Percentiles rank a stretch among this genome's conserved stretches.
These are phyloP conservation scores for Meda fulgida DNA, from an alignment of 2,797 vertebrate genomes.

Conservation along the genomic window DNA sequence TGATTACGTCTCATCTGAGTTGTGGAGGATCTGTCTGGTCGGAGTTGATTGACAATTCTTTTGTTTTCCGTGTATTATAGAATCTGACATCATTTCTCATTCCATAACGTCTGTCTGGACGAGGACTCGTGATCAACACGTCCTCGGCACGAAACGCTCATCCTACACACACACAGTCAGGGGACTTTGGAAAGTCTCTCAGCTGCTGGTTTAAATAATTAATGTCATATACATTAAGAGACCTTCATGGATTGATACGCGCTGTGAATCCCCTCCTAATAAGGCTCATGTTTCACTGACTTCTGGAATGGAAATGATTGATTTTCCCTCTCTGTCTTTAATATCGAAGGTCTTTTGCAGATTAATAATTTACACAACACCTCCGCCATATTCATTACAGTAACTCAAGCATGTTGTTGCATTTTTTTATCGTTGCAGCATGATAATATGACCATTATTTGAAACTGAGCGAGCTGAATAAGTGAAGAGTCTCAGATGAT, in stretches of 20 bases:
- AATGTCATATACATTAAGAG: constrained; percentile 81
- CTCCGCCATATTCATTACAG: constrained; percentile 74
- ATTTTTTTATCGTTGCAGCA: constrained; percentile 58
- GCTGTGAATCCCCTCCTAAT: constrained; percentile 61
- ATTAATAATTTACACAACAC: constrained; percentile 81
- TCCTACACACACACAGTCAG: constrained; percentile 14
- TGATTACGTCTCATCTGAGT: constrained; percentile 64
- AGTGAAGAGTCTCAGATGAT: constrained; percentile 55
- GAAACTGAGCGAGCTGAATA: constrained; percentile 54
- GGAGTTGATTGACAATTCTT: constrained; percentile 78
- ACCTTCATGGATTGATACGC: constrained; percentile 69
- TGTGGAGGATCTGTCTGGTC: constrained; percentile 65
- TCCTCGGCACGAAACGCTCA: neutral
- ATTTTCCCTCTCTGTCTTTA: constrained; percentile 69
- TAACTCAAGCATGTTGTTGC: constrained; percentile 57
- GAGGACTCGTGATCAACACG: constrained; percentile 1
- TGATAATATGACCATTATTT: constrained; percentile 55
- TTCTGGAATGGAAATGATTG: constrained; percentile 64
- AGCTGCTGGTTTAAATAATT: constrained; percentile 72
- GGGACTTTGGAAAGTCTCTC: constrained; percentile 48
- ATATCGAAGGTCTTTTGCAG: constrained; percentile 16
- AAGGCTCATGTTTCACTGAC: constrained; percentile 76
- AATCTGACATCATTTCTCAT: constrained; percentile 83
- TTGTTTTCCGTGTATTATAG: constrained; percentile 80
- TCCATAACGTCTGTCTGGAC: constrained; percentile 13